Evolutionary conservation across 1,140 invertebrate species (phyloP).

Genomic region (Anoplolepis gracilipes): DNA sequence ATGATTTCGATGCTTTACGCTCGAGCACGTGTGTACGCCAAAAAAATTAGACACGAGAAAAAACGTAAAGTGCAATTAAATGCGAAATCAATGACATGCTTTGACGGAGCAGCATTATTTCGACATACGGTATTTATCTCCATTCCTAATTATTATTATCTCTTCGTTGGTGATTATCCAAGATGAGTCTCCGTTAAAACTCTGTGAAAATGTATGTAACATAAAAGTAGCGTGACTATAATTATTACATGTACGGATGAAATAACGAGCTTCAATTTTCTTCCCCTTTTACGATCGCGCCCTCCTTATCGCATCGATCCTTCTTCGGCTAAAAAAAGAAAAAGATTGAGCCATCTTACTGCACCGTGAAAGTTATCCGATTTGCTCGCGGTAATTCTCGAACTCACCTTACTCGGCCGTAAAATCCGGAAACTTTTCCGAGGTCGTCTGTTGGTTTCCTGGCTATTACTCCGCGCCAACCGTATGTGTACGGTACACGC

Average conservation of each 20-base stretch:
- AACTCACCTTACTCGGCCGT: slow-evolving; percentile 63
- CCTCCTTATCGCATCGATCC: slow-evolving; percentile 37
- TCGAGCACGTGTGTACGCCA: not conserved
- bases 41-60: slow-evolving; percentile 32
- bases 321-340: not conserved
- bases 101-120: not conserved
- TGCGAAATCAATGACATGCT: not conserved
- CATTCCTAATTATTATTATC: not conserved
- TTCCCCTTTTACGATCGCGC: not conserved
- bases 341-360: slow-evolving; percentile 36
- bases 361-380: slow-evolving; percentile 64
- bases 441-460: slow-evolving; percentile 20
- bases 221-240: not conserved
- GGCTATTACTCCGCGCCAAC: slow-evolving; percentile 53
- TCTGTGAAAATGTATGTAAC: not conserved
- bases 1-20: slow-evolving; percentile 33
- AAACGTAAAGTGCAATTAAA: not conserved
- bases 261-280: slow-evolving; percentile 11
- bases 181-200: not conserved
- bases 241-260: not conserved
- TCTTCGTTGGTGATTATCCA: not conserved
- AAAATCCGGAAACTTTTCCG: slow-evolving; percentile 68
- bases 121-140: not conserved
- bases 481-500: not conserved
- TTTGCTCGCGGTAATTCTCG: slow-evolving; percentile 69